These are phyloP conservation scores for Cheilosia vernalis DNA, from an alignment of 2,888 invertebrate species.

Conservation along the genomic window DNA sequence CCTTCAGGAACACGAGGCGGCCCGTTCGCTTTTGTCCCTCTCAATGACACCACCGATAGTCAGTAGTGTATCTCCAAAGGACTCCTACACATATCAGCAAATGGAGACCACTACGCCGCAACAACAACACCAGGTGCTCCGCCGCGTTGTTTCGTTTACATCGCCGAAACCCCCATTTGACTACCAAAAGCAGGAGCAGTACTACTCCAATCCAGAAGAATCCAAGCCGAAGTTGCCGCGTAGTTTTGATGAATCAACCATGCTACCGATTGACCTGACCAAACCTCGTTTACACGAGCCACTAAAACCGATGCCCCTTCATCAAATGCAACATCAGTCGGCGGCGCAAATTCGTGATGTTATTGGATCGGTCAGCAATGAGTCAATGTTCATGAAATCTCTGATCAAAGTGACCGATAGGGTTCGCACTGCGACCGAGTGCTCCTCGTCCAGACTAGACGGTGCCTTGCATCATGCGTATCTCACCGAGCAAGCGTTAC, in stretches of 20 bases:
- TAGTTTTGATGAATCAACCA: constrained; percentile 79
- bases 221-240: constrained; percentile 79
- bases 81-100: constrained; percentile 76
- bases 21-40: constrained; percentile 91
- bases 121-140: constrained; percentile 49
- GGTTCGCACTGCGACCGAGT: constrained; percentile 78
- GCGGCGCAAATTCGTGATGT: constrained; percentile 81
- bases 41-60: constrained; percentile 85
- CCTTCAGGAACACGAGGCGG: constrained; percentile 93
- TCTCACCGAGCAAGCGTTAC: constrained; percentile 88
- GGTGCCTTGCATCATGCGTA: constrained; percentile 89
- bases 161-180: constrained; percentile 83
- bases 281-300: constrained; percentile 79
- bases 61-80: constrained; percentile 81
- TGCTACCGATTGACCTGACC: constrained; percentile 82
- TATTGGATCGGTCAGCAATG: constrained; percentile 80
- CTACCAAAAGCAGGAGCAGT: constrained; percentile 83
- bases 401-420: constrained; percentile 82
- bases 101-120: constrained; percentile 48
- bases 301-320: constrained; percentile 7
- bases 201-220: constrained; percentile 83
- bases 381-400: constrained; percentile 81
- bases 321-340: constrained; percentile 42
- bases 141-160: constrained; percentile 80
- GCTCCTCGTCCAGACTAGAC: constrained; percentile 79